A percentile compares a stretch with the other conserved stretches of the same genome.
Conservation (phyloP, 2,113 vertebrate species). For the Atractosteus spatula region DNA sequence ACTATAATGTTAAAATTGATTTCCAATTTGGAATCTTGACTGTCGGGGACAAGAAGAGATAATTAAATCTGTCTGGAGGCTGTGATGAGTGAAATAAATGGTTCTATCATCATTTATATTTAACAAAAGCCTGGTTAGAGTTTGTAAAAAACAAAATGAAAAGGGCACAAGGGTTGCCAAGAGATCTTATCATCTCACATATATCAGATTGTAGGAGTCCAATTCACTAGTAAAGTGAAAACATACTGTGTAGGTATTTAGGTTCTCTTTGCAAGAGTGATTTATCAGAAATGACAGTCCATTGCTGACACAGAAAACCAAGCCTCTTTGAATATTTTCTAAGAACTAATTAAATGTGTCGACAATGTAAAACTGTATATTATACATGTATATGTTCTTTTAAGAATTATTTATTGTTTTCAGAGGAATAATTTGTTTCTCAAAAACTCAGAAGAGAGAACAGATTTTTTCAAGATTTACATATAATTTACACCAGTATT, state of each 20-base stretch:
- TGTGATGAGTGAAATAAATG: constrained; percentile 63
- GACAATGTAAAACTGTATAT: too few relatives aligned
- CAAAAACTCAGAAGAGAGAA: too few relatives aligned
- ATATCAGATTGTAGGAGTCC: constrained; percentile 10
- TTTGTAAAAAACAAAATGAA: constrained; percentile 28
- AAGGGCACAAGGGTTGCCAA: constrained; percentile 6
- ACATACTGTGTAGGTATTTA: not conserved
- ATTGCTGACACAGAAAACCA: not conserved
- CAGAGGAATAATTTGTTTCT: too few relatives aligned
- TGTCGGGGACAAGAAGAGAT: constrained; percentile 41
- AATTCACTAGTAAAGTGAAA: not conserved
- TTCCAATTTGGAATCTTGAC: constrained; percentile 64
- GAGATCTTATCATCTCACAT: constrained; percentile 11
- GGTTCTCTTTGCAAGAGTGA: not conserved
- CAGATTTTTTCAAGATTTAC: too few relatives aligned
- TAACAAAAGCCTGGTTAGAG: constrained; percentile 45
- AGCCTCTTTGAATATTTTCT: too few relatives aligned
- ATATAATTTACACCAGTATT: too few relatives aligned
- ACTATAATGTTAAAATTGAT: constrained; percentile 53
- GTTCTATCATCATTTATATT: constrained; percentile 49
- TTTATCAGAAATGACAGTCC: constrained; percentile 6
- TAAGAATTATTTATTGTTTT: too few relatives aligned
- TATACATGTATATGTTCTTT: too few relatives aligned
- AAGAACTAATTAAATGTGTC: too few relatives aligned
- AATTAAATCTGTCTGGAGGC: constrained; percentile 56